Percentiles rank a stretch among this genome's conserved stretches.
phyloP scores from a whole-genome alignment of 2,113 vertebrate genomes.

The Theropithecus gelada region DNA sequence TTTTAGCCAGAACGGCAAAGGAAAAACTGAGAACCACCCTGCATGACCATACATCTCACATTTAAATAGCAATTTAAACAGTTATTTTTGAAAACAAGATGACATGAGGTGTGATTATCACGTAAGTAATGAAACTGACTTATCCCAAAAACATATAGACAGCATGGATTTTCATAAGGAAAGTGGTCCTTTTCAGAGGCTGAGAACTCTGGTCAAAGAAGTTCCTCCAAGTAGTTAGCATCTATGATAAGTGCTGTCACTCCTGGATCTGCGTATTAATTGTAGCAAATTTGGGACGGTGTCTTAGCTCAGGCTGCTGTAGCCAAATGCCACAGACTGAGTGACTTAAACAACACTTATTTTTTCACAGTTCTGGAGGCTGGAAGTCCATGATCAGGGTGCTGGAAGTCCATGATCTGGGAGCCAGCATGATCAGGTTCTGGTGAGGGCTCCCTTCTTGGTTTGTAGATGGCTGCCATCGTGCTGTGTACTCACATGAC shows the following conservation, averaged over 20 bases:
- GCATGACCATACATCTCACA: neutral
- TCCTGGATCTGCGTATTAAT: neutral
- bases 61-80: neutral
- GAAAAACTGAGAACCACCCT: neutral
- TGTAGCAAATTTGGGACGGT: neutral
- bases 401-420: neutral
- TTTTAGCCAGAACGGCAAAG: neutral
- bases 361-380: neutral
- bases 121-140: neutral
- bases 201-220: neutral
- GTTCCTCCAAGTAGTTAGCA: neutral
- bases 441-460: neutral
- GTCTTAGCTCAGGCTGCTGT: neutral
- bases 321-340: neutral
- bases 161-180: neutral
- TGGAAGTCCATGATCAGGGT: neutral
- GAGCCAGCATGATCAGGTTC: too few species aligned
- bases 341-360: neutral
- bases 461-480: neutral
- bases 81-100: conserved; percentile 15
- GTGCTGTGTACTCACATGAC: too few species aligned
- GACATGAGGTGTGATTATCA: neutral
- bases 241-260: too few species aligned
- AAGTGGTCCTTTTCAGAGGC: neutral
- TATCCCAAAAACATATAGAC: neutral